Evolutionary conservation across 1,140 invertebrate species (phyloP).

Genomic region (Aradophagus sp.): DNA sequence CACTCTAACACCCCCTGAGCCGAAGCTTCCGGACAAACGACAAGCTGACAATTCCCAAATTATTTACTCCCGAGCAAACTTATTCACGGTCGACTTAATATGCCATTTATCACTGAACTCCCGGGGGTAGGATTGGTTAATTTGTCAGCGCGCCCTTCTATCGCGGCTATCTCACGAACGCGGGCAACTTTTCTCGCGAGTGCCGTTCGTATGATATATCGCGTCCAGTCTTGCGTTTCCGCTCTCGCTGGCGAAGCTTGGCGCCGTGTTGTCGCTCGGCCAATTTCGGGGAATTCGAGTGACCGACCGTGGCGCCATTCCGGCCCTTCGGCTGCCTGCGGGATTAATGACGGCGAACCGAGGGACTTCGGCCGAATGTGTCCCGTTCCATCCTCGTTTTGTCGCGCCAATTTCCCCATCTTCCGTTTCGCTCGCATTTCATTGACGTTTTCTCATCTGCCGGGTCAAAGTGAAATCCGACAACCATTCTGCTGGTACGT

Average conservation of each 20-base stretch:
- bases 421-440: not conserved
- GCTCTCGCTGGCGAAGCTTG: conserved; percentile 28
- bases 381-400: not conserved
- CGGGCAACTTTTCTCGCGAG: conserved; percentile 20
- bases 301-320: conserved; percentile 33
- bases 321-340: conserved; percentile 15
- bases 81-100: conserved; percentile 40
- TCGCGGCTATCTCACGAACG: conserved; percentile 3
- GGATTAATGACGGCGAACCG: conserved; percentile 49
- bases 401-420: not conserved
- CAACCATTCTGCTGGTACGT: no score
- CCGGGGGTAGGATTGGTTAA: conserved; percentile 41
- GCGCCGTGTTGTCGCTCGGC: conserved; percentile 40
- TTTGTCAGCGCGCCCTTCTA: conserved; percentile 42
- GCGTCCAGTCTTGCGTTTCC: conserved; percentile 16
- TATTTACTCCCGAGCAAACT: conserved; percentile 43
- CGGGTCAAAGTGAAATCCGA: conserved; percentile 29
- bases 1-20: conserved; percentile 9
- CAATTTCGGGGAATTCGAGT: conserved; percentile 44
- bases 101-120: conserved; percentile 37
- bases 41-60: conserved; percentile 42
- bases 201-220: conserved; percentile 31
- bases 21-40: conserved; percentile 46
- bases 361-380: conserved; percentile 33
- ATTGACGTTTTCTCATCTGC: conserved; percentile 37